A percentile compares a stretch with the other conserved stretches of the same genome.
These are phyloP conservation scores for Pantherophis alleghaniensis DNA, from an alignment of 2,797 vertebrate genomes.

Conservation along the genomic window DNA sequence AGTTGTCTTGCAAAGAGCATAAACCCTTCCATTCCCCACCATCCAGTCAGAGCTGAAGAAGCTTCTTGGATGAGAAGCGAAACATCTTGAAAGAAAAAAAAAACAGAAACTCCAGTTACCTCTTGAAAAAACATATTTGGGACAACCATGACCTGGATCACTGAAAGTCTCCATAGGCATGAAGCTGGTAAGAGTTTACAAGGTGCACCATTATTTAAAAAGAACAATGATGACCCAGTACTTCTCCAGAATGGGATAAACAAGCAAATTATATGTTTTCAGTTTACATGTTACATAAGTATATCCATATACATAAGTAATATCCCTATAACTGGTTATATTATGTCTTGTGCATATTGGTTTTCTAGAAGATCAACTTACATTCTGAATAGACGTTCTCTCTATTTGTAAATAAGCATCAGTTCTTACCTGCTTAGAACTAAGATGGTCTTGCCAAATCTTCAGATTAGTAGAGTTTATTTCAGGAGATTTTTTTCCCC, in stretches of 20 bases:
- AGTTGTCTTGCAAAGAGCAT: no score
- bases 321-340: background rate
- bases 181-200: background rate
- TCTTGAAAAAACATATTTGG: no score
- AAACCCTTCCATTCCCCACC: no score
- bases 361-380: background rate
- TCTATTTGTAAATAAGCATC: background rate
- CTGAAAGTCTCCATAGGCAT: background rate
- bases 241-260: background rate
- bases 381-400: background rate
- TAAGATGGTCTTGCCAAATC: background rate
- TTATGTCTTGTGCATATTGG: background rate
- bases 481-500: background rate
- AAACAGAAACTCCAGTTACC: no score
- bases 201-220: background rate
- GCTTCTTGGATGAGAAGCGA: no score
- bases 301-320: background rate
- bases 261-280: background rate
- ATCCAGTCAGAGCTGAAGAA: no score
- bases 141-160: no score
- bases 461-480: background rate
- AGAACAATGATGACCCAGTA: background rate
- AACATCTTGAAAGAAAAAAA: no score
- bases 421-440: background rate
- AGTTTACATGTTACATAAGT: background rate